Conservation (phyloP, 2,888 invertebrate species). For the Notocelia uddmanniana region DNA sequence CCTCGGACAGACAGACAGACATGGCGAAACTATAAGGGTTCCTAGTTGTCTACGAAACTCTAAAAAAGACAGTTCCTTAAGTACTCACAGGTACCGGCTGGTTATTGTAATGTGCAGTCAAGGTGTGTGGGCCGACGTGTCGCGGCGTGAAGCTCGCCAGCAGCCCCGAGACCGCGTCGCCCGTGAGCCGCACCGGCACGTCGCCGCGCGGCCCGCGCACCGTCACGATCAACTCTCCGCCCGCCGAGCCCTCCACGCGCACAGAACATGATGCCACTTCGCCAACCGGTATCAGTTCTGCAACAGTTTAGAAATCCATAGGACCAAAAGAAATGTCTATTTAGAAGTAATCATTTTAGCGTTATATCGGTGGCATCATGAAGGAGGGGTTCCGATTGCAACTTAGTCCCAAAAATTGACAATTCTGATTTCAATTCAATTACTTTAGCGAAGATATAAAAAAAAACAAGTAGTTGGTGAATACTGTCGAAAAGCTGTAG, state of each 20-base stretch:
- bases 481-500: not conserved
- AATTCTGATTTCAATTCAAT: not conserved
- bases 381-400: not conserved
- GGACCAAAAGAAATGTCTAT: not conserved
- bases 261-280: slow-evolving; percentile 82
- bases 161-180: slow-evolving; percentile 94
- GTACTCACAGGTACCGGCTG: slow-evolving; percentile 89
- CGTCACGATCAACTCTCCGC: slow-evolving; percentile 95
- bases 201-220: slow-evolving; percentile 95
- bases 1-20: too few species aligned
- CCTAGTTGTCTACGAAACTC: too few species aligned
- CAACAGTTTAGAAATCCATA: slow-evolving; percentile 3
- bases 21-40: too few species aligned
- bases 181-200: slow-evolving; percentile 95
- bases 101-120: slow-evolving; percentile 96
- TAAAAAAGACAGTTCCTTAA: not conserved
- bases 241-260: slow-evolving; percentile 83
- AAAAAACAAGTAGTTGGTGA: not conserved
- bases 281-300: slow-evolving; percentile 94
- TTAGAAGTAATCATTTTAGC: not conserved
- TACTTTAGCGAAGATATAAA: not conserved
- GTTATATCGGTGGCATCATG: not conserved
- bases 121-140: slow-evolving; percentile 96
- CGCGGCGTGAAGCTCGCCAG: slow-evolving; percentile 96
- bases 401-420: not conserved